phyloP scores from a whole-genome alignment of 1,140 invertebrate genomes.

The Pseudobourletiella spinata region DNA sequence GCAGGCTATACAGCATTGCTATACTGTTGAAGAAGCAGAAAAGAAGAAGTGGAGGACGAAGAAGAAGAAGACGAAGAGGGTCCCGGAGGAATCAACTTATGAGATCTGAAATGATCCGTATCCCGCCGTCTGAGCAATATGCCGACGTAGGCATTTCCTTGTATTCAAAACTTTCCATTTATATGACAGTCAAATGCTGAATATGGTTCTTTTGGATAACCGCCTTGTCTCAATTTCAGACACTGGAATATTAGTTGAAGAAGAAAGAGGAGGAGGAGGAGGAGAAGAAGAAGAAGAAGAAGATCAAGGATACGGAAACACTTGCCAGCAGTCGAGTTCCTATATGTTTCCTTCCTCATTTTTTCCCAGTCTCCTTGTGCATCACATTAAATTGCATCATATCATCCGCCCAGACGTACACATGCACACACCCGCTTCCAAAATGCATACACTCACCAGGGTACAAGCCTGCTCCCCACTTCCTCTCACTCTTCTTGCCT shows the following conservation, averaged over 20 bases:
- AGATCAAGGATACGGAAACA: background rate
- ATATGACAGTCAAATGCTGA: conserved; percentile 22
- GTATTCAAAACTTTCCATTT: conserved; percentile 20
- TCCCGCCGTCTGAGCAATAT: conserved; percentile 16
- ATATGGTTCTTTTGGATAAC: conserved; percentile 16
- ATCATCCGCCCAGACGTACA: no score
- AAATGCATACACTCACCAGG: no score
- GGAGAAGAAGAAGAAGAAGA: background rate
- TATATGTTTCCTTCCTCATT: background rate
- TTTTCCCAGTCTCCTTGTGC: background rate
- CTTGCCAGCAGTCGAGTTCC: background rate
- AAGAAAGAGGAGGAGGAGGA: background rate
- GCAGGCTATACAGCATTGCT: no score
- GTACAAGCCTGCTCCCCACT: background rate
- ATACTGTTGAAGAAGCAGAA: no score
- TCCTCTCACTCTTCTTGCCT: background rate
- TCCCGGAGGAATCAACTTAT: conserved; percentile 21
- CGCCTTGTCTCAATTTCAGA: conserved; percentile 15
- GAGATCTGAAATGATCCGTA: conserved; percentile 30
- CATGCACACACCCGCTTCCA: no score
- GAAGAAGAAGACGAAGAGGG: background rate
- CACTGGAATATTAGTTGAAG: conserved; percentile 2
- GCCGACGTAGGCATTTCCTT: conserved; percentile 21
- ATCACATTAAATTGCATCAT: conserved; percentile 2
- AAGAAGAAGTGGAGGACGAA: background rate